Base-by-base conservation (phyloP, 1,140 invertebrate genomes). In the Ips nitidus region DNA sequence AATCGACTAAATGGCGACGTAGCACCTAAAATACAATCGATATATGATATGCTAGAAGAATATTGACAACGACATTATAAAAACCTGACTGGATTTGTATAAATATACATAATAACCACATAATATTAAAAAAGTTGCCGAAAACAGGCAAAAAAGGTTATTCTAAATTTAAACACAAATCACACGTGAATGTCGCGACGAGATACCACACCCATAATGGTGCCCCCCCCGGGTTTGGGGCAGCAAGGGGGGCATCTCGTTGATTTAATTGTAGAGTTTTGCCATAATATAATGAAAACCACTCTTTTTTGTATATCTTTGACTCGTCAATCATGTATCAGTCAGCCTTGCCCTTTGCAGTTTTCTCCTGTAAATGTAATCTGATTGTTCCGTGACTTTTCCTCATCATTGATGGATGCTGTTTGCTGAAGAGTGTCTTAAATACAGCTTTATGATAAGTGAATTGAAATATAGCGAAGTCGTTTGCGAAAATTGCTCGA, bases 131-230 rank as follows among this genome's bases (percentile, higher is more conserved):
- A 22, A 22, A 22, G 22, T 22, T 22, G 22, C 22, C 22, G 22
- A 22, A 22, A 22, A 22, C 22, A 22, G 22, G 22, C 22, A 22
- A 22, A 22, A 22, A 41, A 53, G 4, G 41, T 22, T 64, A 41
- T 66, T 66, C 42, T 66, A 58, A 58, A 66, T 66, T 66, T 66
- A 66, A 66, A 66, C 55, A 40, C 42, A 57, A 66, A 66, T 53
- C 52, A 64, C 62, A 64, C 50, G 45, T 50, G 64, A 50, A 38
- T 66, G 64, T 66, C 64, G 53, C 64, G 64, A 66, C 64, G 55
- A 57, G 63, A 42, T 47, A 47, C 64, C 64, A 58, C 64, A 58
- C 64, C 64, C 55, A 57, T 65, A 47, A 43, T 55, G 64, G 58
- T 66, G 53, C 52, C 52, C 22, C 62, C 38, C 53, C 6, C 45